A percentile compares a stretch with the other conserved stretches of the same genome.
Conservation (phyloP, 2,888 invertebrate species). For the Apoderus coryli region DNA sequence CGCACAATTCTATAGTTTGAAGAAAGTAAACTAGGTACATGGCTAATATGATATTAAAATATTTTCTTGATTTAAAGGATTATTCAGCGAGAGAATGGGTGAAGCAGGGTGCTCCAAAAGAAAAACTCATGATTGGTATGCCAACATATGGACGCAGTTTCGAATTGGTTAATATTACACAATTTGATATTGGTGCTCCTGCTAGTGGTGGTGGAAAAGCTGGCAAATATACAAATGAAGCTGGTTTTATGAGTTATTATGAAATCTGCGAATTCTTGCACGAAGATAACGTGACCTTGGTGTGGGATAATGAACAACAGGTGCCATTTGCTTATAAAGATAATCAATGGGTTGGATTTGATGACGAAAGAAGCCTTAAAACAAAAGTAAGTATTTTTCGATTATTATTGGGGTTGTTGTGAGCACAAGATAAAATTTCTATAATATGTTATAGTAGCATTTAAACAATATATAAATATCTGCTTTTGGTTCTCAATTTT, state of each 20-base stretch:
- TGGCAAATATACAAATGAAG: slow-evolving; percentile 83
- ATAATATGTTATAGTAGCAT: not conserved
- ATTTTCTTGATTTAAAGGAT: slow-evolving; percentile 42
- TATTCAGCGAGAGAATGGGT: slow-evolving; percentile 88
- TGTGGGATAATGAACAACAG: slow-evolving; percentile 93
- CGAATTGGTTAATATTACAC: slow-evolving; percentile 69
- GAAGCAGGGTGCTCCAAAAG: slow-evolving; percentile 82
- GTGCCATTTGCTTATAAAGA: slow-evolving; percentile 86
- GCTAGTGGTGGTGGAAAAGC: slow-evolving; percentile 76
- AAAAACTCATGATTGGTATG: slow-evolving; percentile 89
- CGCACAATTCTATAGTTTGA: too few relatives aligned
- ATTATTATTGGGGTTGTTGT: not conserved
- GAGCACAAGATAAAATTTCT: not conserved
- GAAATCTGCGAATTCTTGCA: slow-evolving; percentile 88
- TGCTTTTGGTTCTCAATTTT: too few relatives aligned
- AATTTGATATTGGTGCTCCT: slow-evolving; percentile 85
- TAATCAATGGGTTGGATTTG: slow-evolving; percentile 91
- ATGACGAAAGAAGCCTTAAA: slow-evolving; percentile 80
- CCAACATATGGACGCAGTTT: slow-evolving; percentile 89
- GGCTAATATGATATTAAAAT: not conserved
- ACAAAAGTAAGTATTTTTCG: slow-evolving; percentile 77
- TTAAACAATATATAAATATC: too few relatives aligned
- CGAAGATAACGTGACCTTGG: slow-evolving; percentile 78
- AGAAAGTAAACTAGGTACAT: too few relatives aligned
- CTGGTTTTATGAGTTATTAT: slow-evolving; percentile 90